A percentile compares a stretch with the other conserved stretches of the same genome.
Conservation (phyloP, 2,797 vertebrate species). For the Echeneis naucrates region DNA sequence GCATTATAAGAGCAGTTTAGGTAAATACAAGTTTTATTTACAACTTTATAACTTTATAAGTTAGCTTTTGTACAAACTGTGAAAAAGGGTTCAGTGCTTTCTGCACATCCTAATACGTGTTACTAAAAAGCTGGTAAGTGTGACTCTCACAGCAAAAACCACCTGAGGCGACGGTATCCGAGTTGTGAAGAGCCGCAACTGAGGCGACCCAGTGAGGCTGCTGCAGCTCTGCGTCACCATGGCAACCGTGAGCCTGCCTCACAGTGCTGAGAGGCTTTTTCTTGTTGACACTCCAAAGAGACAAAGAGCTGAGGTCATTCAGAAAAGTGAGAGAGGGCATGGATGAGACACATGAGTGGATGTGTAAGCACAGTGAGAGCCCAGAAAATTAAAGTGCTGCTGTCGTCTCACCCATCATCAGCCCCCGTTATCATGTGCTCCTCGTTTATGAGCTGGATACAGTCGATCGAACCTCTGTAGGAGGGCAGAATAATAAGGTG, state of each 20-base stretch:
- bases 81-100: not conserved
- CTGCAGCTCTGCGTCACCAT: conserved; percentile 84
- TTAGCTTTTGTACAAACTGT: not conserved
- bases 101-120: not conserved
- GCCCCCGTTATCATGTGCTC: conserved; percentile 96
- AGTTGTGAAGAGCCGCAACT: conserved; percentile 92
- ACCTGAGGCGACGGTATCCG: conserved; percentile 94
- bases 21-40: not conserved
- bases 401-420: conserved; percentile 91
- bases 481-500: conserved; percentile 1
- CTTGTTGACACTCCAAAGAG: conserved; percentile 94
- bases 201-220: conserved; percentile 92
- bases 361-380: not conserved
- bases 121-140: conserved; percentile 40
- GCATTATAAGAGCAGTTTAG: not conserved
- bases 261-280: conserved; percentile 91
- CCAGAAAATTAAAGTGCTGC: not conserved
- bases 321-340: conserved; percentile 70
- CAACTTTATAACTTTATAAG: not conserved
- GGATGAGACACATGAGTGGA: conserved; percentile 26
- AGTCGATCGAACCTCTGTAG: conserved; percentile 93
- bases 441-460: conserved; percentile 96
- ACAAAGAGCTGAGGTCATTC: conserved; percentile 86
- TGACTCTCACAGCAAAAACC: conserved; percentile 78
- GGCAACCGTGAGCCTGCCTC: conserved; percentile 88